Base-by-base conservation (phyloP, 2,113 vertebrate species). In the Podarcis cretensis region DNA sequence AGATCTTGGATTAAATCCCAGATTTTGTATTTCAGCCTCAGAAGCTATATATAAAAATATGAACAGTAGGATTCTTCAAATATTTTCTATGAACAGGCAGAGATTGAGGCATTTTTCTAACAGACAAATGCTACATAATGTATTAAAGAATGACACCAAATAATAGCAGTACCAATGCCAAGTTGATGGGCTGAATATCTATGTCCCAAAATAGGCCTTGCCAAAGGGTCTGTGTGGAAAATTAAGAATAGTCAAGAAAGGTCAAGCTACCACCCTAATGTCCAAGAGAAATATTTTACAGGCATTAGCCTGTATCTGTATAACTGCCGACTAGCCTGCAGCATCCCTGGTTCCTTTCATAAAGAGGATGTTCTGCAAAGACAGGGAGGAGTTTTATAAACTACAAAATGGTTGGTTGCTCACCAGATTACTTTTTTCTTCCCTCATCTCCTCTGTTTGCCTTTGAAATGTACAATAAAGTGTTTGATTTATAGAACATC, bases 391-490 rank as follows among this genome's bases (percentile, higher is more conserved):
- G 43, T 23, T 91, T 83, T 92, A 66, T 76, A 71, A 59, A 16
- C 6, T 63, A 40, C 30, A 2, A 57, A 77, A 27, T 89, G 90
- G 5, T 66, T 54, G 79, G 6, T 43, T 93, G 86, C 63, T 83
- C 87, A 88, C 37, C 74, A 89, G 87, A 89, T 89, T 89, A 65
- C 10, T 87, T 83, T 73, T 0, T 87, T 48, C 18, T 54, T 93
- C 80, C 82, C 81, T 90, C 87, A 68, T 79, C 57, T 75, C 85
- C 80, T 90, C 63, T 86, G 84, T 90, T 86, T 90, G 73, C 43
- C 71, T 86, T 86, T 78, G 73, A 83, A 83, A 90, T 86, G 79
- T 77, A 90, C 89, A 86, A 90, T 90, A 91, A 83, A 81, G n/a
- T 83, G 2, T 81, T 92, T 74, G 23, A 86, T 32, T 84, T 85